A percentile compares a stretch with the other conserved stretches of the same genome.
These are phyloP conservation scores for Amphipyra berbera DNA, from an alignment of 2,888 invertebrate species.

Conservation along the genomic window DNA sequence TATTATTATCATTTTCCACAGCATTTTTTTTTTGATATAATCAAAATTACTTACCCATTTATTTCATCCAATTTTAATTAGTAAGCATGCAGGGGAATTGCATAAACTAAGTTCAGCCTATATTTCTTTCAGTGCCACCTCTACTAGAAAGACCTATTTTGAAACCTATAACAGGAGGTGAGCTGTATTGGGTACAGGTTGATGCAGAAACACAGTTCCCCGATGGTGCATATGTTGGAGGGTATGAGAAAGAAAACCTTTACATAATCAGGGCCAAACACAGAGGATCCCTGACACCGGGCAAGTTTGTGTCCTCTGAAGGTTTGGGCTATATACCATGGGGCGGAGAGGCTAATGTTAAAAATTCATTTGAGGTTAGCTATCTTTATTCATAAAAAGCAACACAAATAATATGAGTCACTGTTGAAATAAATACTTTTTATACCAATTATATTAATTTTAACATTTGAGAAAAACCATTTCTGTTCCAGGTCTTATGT, in stretches of 20 bases:
- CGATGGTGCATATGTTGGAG: slow-evolving; percentile 92
- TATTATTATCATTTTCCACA: too few relatives aligned
- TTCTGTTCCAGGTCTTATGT: slow-evolving; percentile 72
- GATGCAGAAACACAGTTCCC: slow-evolving; percentile 91
- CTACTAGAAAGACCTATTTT: slow-evolving; percentile 52
- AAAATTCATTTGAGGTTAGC: slow-evolving; percentile 92
- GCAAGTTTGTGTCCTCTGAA: slow-evolving; percentile 93
- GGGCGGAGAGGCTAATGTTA: slow-evolving; percentile 93
- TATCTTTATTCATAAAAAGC: not conserved
- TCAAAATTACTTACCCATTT: too few relatives aligned
- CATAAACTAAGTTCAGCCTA: not conserved
- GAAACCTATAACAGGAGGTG: slow-evolving; percentile 75
- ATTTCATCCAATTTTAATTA: too few relatives aligned
- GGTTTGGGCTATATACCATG: slow-evolving; percentile 93
- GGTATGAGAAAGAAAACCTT: slow-evolving; percentile 91
- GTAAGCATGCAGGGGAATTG: not conserved
- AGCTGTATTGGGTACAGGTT: slow-evolving; percentile 91
- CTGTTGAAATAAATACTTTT: too few relatives aligned
- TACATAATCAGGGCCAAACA: slow-evolving; percentile 93
- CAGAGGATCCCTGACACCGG: slow-evolving; percentile 94
- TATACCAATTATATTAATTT: too few relatives aligned
- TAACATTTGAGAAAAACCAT: not conserved
- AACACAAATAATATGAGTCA: too few relatives aligned
- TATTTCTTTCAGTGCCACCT: slow-evolving; percentile 65
- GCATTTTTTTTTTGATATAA: too few relatives aligned